Evolutionary conservation across 2,797 vertebrate species (phyloP), one percentile per base, ranked within the genome.

Genomic region (Danio aesculapii): DNA sequence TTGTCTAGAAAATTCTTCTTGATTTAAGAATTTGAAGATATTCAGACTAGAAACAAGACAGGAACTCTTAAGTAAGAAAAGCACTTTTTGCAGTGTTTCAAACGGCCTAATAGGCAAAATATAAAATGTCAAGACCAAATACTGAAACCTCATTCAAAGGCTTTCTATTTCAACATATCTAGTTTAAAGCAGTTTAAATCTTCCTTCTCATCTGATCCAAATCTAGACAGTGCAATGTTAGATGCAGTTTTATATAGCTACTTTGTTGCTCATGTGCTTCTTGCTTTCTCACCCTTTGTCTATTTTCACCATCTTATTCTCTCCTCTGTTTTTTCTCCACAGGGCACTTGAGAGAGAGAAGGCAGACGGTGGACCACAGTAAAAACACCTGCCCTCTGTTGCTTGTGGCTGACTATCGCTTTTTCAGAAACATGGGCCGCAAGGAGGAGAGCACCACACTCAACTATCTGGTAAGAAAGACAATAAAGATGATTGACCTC

Each of bases 371-470:
- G 1, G 89, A 95, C 58, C 93, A 89, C 69, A 84, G 91, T 77
- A 96, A 93, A 86, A 95, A 96, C 85, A 96, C 95, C 0, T 96
- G 96, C 76, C 95, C 94, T 84, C 92, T 96, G 86, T 62, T 96
- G 79, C 93, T 96, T 70, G 96, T 97, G 59, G 96, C 96, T 3
- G 96, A 97, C 85, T 93, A 96, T 89, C 96, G 95, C 46, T 97
- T 97, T 80, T 97, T 94, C 87, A 93, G 82, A 66, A 88, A 96
- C 85, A 97, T 97, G 95, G 96, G 96, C 57, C 91, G 95, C 30
- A 92, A 91, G 73, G 95, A 96, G 77, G 95, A 96, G 89, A 96
- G 96, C 57, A 97, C 95, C 16, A 96, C 96, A 3, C 95, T 96
- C 67, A 97, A 96, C 82, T 97, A 96, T 83, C 86, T 97, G 86